These are phyloP conservation scores for Neosalanx taihuensis DNA, from an alignment of 2,797 vertebrate species.

Conservation along the genomic window DNA sequence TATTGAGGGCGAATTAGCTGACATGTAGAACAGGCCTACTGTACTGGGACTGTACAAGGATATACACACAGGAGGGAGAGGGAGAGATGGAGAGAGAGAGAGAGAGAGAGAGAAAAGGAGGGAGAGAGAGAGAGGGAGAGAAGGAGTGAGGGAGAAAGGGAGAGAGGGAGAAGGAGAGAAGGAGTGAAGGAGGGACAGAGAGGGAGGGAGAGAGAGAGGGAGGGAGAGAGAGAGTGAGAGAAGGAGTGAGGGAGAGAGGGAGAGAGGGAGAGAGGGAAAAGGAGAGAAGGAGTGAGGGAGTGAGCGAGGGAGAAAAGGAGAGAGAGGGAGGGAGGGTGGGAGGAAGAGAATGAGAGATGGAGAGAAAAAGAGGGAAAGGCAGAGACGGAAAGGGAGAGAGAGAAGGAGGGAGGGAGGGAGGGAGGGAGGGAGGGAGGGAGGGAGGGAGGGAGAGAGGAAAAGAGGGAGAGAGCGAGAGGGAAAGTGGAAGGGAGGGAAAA, in stretches of 20 bases:
- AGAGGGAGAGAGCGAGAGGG: too few relatives aligned
- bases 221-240: conserved; percentile 18
- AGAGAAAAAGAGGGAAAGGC: background rate
- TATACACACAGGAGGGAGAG: conserved; percentile 22
- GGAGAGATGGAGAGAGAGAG: conserved; percentile 1
- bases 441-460: rapidly evolving
- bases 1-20: conserved; percentile 72
- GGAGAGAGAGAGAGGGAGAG: background rate
- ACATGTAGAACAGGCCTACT: conserved; percentile 63
- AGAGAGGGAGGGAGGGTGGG: conserved; percentile 15
- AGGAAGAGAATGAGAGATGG: conserved; percentile 6
- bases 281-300: conserved; percentile 4
- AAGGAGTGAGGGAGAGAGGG: conserved; percentile 7
- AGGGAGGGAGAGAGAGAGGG: background rate
- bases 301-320: conserved; percentile 15
- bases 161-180: conserved; percentile 19
- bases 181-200: background rate
- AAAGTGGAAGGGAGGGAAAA: too few relatives aligned
- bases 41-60: conserved; percentile 51
- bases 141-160: background rate
- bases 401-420: background rate
- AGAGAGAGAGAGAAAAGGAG: conserved; percentile 27
- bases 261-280: background rate
- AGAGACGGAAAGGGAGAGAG: background rate
- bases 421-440: too few relatives aligned